Conservation (phyloP, 2,888 invertebrate species). For the Stenotaenia linearis region DNA sequence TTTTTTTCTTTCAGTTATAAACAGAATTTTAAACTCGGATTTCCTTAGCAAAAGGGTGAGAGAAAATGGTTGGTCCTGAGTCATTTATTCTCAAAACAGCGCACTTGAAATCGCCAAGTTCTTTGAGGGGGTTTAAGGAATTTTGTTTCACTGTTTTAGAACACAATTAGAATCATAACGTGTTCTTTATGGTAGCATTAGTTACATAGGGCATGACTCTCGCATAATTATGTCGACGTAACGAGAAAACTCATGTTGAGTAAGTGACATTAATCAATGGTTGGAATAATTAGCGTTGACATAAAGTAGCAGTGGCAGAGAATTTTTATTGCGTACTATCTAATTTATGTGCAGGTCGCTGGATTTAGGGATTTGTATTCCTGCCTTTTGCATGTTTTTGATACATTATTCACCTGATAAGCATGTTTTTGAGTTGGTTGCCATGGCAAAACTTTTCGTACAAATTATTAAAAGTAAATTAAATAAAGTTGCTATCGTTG, state of each 20-base stretch:
- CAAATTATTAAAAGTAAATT: too few relatives aligned
- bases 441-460: neutral
- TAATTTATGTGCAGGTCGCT: slow-evolving; percentile 23
- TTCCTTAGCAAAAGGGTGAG: neutral
- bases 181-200: slow-evolving; percentile 10
- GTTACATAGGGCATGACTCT: slow-evolving; percentile 24
- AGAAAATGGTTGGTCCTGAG: neutral
- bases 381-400: slow-evolving; percentile 24
- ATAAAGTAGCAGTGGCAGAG: slow-evolving; percentile 26
- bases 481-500: too few relatives aligned
- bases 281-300: slow-evolving; percentile 24
- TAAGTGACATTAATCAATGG: slow-evolving; percentile 26
- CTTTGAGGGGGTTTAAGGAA: slow-evolving; percentile 9
- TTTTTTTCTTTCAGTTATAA: too few relatives aligned
- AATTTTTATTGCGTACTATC: slow-evolving; percentile 8
- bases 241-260: slow-evolving; percentile 21
- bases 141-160: slow-evolving; percentile 21
- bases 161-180: slow-evolving; percentile 23
- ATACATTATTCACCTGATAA: slow-evolving; percentile 4
- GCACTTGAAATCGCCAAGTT: neutral
- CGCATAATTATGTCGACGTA: slow-evolving; percentile 24
- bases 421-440: neutral
- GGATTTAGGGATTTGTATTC: slow-evolving; percentile 24
- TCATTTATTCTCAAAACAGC: neutral
- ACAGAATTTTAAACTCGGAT: neutral